phyloP scores from a whole-genome alignment of 2,888 invertebrate genomes.

The Endotricha flammealis region DNA sequence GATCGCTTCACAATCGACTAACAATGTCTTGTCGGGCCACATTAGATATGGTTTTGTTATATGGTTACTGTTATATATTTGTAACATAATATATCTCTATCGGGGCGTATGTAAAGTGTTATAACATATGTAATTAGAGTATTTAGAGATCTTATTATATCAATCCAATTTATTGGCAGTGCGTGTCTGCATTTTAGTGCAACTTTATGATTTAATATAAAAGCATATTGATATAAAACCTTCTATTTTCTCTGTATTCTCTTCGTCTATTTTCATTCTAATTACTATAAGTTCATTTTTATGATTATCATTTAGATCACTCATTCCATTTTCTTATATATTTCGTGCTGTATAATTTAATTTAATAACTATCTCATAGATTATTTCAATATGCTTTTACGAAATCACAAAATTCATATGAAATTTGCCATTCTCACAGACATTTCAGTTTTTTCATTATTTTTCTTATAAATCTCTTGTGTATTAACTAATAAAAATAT shows the following conservation, averaged over 20 bases:
- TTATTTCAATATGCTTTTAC: conserved; percentile 75
- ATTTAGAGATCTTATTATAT: conserved; percentile 47
- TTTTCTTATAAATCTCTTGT: too few species aligned
- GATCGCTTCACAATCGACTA: conserved; percentile 78
- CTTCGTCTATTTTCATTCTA: conserved; percentile 17
- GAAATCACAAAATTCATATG: conserved; percentile 60
- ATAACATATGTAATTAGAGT: conserved; percentile 48
- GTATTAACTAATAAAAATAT: too few species aligned
- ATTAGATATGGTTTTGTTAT: conserved; percentile 73
- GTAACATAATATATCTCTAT: conserved; percentile 65
- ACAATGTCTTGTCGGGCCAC: conserved; percentile 73
- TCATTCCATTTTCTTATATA: conserved; percentile 13
- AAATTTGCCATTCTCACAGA: conserved; percentile 51
- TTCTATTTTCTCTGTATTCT: conserved; percentile 20
- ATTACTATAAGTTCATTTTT: conserved; percentile 19
- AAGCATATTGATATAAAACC: conserved; percentile 74
- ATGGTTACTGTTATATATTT: conserved; percentile 68
- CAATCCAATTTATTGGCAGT: conserved; percentile 67
- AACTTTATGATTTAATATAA: conserved; percentile 53
- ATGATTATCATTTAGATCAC: conserved; percentile 10
- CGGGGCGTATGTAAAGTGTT: conserved; percentile 63
- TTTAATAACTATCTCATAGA: conserved; percentile 18
- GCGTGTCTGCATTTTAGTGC: conserved; percentile 80
- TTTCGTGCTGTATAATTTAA: conserved; percentile 17
- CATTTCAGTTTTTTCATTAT: conserved; percentile 53